Evolutionary conservation across 2,113 vertebrate genomes (phyloP), one percentile per base, ranked within the genome.

Genomic region (Rostratula benghalensis): DNA sequence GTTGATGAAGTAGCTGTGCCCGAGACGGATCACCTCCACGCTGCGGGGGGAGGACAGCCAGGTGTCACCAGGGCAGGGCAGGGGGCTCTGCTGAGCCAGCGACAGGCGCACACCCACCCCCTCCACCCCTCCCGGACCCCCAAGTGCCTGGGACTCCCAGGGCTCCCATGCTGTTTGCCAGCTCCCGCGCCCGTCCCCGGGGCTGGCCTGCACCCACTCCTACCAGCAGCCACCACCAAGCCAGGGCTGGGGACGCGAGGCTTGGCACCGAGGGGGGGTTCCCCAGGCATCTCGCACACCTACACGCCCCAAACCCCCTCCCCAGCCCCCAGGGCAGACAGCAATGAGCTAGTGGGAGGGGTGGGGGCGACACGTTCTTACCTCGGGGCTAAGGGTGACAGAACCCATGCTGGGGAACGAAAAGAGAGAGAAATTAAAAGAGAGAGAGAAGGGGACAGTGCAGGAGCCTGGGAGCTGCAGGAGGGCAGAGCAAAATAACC

Each of bases 1-100:
- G 98, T 99, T 99, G 89, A 99, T 99, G 97, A 99, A 99, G 97
- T 99, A 99, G 97, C 99, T 99, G 96, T 99, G 99, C 51, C 99
- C 99, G 8, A 99, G 97, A 18, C 99, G 98, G 95, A 99, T 99
- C 96, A 99, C 99, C 97, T 99, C 99, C 98, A 99, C 99, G 10
- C 99, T 99, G 97, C 37, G 9, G 61, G 33, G 17, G 28, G 24
- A 68, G 68, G 57, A 71, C 73, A 68, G 64, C 33, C 4, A 6
- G 53, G 76, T 28, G 76, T 86, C 61, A 87, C 45, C 7, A 9
- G 15, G 9, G 39, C 30, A 50, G 54, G 64, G 74, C 31, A 54
- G 48, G 39, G 45, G 11, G 4, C 43, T 25, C 64, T 25, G n/a
- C 65, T 23, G 61, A 92, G 61, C 45, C 63, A 69, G 67, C 0